Evolutionary conservation across 2,888 invertebrate genomes (phyloP), one percentile per base, ranked within the genome.

Genomic region (Eristalinus sepulchralis): DNA sequence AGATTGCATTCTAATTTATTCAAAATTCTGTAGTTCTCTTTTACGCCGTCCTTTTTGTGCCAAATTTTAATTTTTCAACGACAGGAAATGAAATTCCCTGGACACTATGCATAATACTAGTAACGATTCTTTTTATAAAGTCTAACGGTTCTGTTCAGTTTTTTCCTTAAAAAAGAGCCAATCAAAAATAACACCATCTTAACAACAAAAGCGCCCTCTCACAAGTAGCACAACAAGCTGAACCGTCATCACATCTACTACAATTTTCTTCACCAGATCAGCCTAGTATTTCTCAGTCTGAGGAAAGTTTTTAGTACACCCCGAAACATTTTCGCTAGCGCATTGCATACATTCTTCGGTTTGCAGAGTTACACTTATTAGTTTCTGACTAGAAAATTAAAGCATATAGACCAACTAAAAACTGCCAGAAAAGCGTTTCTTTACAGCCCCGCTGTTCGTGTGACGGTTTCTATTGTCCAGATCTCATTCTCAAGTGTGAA

Each of bases 261-360:
- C 63, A 78, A 62, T 33, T 27, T 22, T 17, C 13, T n/a, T 47
- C 57, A 57, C 6, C 57, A 57, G 27, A n/a, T 53, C 34, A 59
- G 1, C 66, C 71, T 75, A 64, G 27, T 77, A 68, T 59, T 3
- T 34, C 6, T 39, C 13, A 39, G 67, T 6, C 72, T 62, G 64
- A 34, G 72, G 81, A 77, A 59, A 17, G 59, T 62, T 77, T 86
- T 86, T 83, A 86, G 86, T 86, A 86, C 86, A 76, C 71, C 78
- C 75, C 83, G 78, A 86, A 83, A 86, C 83, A 83, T 86, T 83
- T 86, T 86, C 86, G 86, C 86, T 72, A 83, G 79, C 78, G 86
- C 83, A 47, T 71, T 86, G 86, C 78, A 86, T 71, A 62, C 53
- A 75, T 64, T 83, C 67, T 73, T 86, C 83, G 86, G 86, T 83